Base-by-base conservation (phyloP, 2,888 invertebrate genomes). In the Andrena chrysosceles region DNA sequence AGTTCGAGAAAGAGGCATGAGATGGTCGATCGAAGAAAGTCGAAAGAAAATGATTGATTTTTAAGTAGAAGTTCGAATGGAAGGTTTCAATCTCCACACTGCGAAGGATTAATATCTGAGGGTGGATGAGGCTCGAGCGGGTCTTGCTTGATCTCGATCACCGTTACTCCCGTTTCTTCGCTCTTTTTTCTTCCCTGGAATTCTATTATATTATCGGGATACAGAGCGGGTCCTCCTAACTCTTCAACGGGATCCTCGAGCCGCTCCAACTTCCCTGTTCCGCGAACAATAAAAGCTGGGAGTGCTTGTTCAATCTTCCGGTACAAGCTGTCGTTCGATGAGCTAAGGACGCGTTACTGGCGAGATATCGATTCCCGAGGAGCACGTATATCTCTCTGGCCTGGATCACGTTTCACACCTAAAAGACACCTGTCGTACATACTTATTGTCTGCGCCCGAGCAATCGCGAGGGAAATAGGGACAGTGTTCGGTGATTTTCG, bases 401-500 rank as follows among this genome's bases (percentile, higher is more conserved):
- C 33, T 70, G 76, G 72, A 81, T 84, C 84, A 86, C 84, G 84
- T 84, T 82, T 56, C 77, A 67, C 71, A 79, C 64, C 63, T 75
- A 80, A 82, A 80, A 67, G 73, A 84, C 82, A 87, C 75, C 75
- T 80, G 86, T 82, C 85, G 74, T 86, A 84, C 79, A 84, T 75
- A 74, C 66, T 81, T 77, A 84, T 77, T 68, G 75, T 64, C 49
- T 54, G 71, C 63, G 49, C 16, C 23, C 33, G 56, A 20, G 63
- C 68, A 52, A 54, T 66, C 20, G 42, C 68, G 16, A n/a, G 16
- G 48, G 60, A 69, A 75, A 75, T 49, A 33, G 7, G 16, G 29
- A 13, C 23, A 2, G 16, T 31, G 31, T n/a, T 62, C 62, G 62
- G 16, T 13, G 59, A 59, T 59, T 33, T 31, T 54, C 26, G 13